Conservation (phyloP, 2,888 invertebrate species). For the Drosophila antonietae region DNA sequence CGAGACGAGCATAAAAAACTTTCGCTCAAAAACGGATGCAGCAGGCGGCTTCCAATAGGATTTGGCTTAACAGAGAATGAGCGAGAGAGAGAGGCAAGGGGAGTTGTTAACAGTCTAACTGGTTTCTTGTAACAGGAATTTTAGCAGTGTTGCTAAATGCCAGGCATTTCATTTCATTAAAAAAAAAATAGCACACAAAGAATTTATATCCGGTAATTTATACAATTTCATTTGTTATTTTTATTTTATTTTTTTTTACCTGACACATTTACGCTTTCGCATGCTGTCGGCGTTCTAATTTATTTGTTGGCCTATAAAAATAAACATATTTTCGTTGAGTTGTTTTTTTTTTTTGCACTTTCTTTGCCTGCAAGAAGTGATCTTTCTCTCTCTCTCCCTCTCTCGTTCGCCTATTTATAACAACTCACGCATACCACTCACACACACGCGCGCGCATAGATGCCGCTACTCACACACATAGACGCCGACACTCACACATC, state of each 20-base stretch:
- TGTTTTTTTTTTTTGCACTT: slow-evolving; percentile 61
- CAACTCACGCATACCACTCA: slow-evolving; percentile 61
- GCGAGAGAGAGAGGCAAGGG: neutral
- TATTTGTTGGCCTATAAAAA: slow-evolving; percentile 72
- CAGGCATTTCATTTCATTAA: slow-evolving; percentile 45
- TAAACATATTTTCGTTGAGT: slow-evolving; percentile 39
- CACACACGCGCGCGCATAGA: slow-evolving; percentile 7
- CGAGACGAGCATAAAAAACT: slow-evolving; percentile 62
- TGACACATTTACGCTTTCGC: slow-evolving; percentile 39
- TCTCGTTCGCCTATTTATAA: slow-evolving; percentile 67
- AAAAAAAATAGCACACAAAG: slow-evolving; percentile 19
- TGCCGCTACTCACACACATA: slow-evolving; percentile 30
- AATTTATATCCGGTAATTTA: slow-evolving; percentile 48
- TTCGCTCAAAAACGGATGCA: slow-evolving; percentile 77
- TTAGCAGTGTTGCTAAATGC: slow-evolving; percentile 41
- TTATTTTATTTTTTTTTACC: slow-evolving; percentile 45
- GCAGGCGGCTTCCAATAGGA: slow-evolving; percentile 43
- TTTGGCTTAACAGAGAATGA: slow-evolving; percentile 11
- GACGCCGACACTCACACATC: slow-evolving; percentile 21
- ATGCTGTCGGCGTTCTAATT: slow-evolving; percentile 61
- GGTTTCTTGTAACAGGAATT: slow-evolving; percentile 74
- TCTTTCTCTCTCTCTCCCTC: slow-evolving; percentile 44
- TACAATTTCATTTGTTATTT: slow-evolving; percentile 24
- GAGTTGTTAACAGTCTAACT: slow-evolving; percentile 46
- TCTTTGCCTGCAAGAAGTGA: slow-evolving; percentile 70